Percentiles rank a stretch among this genome's conserved stretches.
Evolutionary conservation across 2,113 vertebrate genomes (phyloP).

Genomic region (Pardalotus punctatus): DNA sequence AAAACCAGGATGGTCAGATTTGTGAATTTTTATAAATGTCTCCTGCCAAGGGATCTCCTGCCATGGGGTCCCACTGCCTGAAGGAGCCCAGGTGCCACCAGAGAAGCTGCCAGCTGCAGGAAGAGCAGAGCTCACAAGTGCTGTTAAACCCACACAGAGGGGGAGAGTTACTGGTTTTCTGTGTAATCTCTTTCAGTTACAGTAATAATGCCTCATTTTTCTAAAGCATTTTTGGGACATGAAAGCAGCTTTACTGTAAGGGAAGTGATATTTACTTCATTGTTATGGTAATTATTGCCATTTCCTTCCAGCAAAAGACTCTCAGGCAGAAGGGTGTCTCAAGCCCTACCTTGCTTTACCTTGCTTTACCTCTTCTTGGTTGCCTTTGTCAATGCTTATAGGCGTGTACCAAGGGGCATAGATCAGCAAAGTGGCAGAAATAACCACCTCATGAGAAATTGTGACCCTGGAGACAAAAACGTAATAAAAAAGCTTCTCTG

Average conservation of each 20-base stretch:
- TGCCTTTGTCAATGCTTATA: background rate
- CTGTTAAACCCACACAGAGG: background rate
- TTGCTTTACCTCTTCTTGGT: background rate
- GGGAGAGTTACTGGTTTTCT: background rate
- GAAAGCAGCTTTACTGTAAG: background rate
- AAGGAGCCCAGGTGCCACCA: fast-evolving
- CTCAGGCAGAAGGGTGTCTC: background rate
- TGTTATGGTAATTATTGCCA: slow-evolving; percentile 1
- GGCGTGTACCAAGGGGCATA: background rate
- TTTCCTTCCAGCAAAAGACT: slow-evolving; percentile 8
- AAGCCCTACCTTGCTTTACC: background rate
- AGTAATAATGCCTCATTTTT: background rate
- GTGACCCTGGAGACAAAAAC: background rate
- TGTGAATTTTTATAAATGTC: background rate
- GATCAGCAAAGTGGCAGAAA: background rate
- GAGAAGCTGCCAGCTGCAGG: background rate
- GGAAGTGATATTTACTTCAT: slow-evolving; percentile 40
- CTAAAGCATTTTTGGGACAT: background rate
- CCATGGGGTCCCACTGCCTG: fast-evolving
- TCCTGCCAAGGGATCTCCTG: background rate
- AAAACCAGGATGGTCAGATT: background rate
- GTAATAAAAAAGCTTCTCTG: background rate
- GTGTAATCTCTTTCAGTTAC: background rate
- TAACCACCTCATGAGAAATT: background rate
- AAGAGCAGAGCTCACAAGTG: background rate